These are phyloP conservation scores for Tetramorium simillimum DNA, from an alignment of 1,140 invertebrate species.

Conservation along the genomic window DNA sequence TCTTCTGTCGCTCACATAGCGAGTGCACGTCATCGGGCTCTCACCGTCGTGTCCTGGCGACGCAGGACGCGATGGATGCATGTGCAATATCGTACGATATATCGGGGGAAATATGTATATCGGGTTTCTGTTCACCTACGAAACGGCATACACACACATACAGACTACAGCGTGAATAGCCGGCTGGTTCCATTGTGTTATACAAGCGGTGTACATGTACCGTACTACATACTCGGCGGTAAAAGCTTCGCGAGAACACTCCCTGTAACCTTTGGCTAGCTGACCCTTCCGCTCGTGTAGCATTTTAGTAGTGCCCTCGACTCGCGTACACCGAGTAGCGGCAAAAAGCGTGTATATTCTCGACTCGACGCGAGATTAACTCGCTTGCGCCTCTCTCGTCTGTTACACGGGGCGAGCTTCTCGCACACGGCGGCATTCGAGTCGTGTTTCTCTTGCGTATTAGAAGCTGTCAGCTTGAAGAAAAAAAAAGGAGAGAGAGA, in stretches of 20 bases:
- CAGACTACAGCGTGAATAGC: neutral
- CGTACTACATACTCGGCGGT: conserved; percentile 30
- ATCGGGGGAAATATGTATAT: conserved; percentile 23
- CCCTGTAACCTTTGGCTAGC: conserved; percentile 46
- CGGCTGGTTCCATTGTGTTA: conserved; percentile 4
- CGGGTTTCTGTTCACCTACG: conserved; percentile 38
- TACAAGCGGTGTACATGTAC: conserved; percentile 27
- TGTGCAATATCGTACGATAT: conserved; percentile 11
- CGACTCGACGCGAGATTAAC: conserved; percentile 42
- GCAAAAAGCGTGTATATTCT: conserved; percentile 51
- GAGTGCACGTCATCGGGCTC: neutral
- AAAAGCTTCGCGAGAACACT: conserved; percentile 47
- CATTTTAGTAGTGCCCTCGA: conserved; percentile 39
- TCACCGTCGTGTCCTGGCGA: neutral
- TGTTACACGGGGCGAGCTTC: conserved; percentile 9
- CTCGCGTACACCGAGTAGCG: conserved; percentile 25
- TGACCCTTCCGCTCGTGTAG: conserved; percentile 52
- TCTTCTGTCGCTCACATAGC: neutral
- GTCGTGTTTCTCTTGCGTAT: conserved; percentile 46
- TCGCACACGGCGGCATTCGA: conserved; percentile 16
- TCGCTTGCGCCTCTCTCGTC: neutral
- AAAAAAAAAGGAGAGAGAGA: conserved; percentile 18
- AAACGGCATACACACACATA: conserved; percentile 34
- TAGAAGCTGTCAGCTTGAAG: conserved; percentile 32
- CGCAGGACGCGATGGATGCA: neutral